A percentile compares a stretch with the other conserved stretches of the same genome.
These are phyloP conservation scores for Protobothrops mucrosquamatus DNA, from an alignment of 2,113 vertebrate species.

Conservation along the genomic window DNA sequence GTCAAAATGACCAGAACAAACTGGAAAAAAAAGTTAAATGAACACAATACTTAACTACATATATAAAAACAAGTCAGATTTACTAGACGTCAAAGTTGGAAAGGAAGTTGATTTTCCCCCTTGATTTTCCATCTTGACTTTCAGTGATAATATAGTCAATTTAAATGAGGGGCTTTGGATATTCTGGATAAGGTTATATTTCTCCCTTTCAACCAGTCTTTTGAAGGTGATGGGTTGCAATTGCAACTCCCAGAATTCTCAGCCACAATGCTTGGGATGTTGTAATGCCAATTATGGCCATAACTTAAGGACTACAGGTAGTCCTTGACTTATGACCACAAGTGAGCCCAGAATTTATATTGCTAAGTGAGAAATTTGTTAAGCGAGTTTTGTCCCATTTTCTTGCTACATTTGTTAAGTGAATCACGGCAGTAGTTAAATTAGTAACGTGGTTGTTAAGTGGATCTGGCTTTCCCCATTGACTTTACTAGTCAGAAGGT, in stretches of 20 bases:
- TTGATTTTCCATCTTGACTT: neutral
- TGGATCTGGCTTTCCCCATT: too few relatives aligned
- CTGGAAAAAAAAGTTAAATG: neutral
- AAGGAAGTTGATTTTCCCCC: neutral
- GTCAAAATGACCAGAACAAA: conserved; percentile 5
- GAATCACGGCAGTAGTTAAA: too few relatives aligned
- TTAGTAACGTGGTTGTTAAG: too few relatives aligned
- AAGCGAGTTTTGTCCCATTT: too few relatives aligned
- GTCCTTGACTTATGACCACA: too few relatives aligned
- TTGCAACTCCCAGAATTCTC: neutral
- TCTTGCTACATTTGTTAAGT: too few relatives aligned
- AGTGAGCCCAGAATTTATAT: too few relatives aligned
- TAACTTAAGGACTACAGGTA: neutral
- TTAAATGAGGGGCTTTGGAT: neutral
- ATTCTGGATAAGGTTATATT: neutral
- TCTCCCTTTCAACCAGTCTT: neutral
- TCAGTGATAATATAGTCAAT: neutral
- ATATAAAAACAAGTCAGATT: conserved; percentile 6
- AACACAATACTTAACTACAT: neutral
- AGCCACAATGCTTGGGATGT: neutral
- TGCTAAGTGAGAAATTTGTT: too few relatives aligned
- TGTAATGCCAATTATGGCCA: neutral
- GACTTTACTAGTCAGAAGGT: too few relatives aligned
- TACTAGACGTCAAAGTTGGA: neutral
- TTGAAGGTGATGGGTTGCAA: neutral